Percentiles rank a stretch among this genome's conserved stretches.
Conservation (phyloP, 2,888 invertebrate genomes). For the Cataglyphis cursor region DNA sequence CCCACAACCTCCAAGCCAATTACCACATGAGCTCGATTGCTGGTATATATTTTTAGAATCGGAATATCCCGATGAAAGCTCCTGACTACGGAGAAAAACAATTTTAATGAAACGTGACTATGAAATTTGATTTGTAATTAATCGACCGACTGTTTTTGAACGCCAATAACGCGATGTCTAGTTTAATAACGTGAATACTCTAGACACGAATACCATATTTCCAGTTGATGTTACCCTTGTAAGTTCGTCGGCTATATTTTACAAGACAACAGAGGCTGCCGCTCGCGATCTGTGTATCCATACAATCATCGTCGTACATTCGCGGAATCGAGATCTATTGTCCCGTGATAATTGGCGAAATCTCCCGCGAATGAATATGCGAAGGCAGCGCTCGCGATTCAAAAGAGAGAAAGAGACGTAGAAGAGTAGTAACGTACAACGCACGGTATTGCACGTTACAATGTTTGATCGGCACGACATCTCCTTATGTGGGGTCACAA, state of each 20-base stretch:
- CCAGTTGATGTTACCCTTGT: neutral
- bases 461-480: conserved; percentile 37
- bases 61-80: neutral
- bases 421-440: neutral
- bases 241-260: neutral
- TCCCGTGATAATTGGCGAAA: neutral
- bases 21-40: conserved; percentile 18
- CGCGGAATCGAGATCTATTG: neutral
- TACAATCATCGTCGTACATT: neutral
- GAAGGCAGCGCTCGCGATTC: conserved; percentile 19
- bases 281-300: conserved; percentile 7
- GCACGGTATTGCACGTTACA: conserved; percentile 28
- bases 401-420: neutral
- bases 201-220: neutral
- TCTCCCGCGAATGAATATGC: conserved; percentile 15
- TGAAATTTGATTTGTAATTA: neutral
- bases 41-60: neutral
- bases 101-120: neutral
- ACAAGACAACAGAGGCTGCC: conserved; percentile 36
- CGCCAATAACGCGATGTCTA: neutral
- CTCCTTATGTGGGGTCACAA: conserved; percentile 8
- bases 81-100: neutral
- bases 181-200: neutral
- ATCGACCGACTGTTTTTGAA: neutral
- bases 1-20: conserved; percentile 32